Conservation (phyloP, 2,797 vertebrate species). For the Poecilia gillii region DNA sequence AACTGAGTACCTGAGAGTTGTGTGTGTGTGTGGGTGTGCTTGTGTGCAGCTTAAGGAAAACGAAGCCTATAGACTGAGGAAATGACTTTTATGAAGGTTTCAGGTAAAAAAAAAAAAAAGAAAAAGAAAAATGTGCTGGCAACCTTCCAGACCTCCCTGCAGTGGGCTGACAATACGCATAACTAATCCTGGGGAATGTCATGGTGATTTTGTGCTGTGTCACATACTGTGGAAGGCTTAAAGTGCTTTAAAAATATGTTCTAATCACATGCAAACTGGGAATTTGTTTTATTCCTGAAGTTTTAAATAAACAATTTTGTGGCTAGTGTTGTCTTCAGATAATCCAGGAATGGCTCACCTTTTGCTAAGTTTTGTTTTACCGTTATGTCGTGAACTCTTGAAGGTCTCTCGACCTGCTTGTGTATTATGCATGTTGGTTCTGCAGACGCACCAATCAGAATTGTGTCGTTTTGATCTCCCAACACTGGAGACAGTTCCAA, state of each 20-base stretch:
- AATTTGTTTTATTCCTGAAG: background rate
- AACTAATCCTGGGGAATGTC: constrained; percentile 69
- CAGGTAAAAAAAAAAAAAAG: constrained; percentile 46
- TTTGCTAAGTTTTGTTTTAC: background rate
- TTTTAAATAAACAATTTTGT: background rate
- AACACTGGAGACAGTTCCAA: background rate
- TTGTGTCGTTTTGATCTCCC: background rate
- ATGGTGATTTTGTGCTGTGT: constrained; percentile 46
- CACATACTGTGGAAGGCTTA: constrained; percentile 33
- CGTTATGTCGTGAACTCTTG: background rate
- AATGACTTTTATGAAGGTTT: constrained; percentile 70
- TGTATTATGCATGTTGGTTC: background rate
- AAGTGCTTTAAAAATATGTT: constrained; percentile 21
- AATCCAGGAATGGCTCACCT: background rate
- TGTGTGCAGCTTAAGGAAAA: constrained; percentile 48
- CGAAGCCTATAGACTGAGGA: constrained; percentile 48
- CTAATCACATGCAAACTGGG: constrained; percentile 6
- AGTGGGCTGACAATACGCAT: constrained; percentile 70
- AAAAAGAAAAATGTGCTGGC: constrained; percentile 50
- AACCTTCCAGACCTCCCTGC: constrained; percentile 66
- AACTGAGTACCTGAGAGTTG: constrained; percentile 28
- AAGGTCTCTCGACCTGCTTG: background rate
- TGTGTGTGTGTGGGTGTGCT: constrained; percentile 23
- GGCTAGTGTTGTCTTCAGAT: background rate
- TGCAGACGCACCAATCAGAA: background rate